Evolutionary conservation across 35 echinoderm and acorn worm genomes (phyloP).

Genomic region (Diadema setosum): DNA sequence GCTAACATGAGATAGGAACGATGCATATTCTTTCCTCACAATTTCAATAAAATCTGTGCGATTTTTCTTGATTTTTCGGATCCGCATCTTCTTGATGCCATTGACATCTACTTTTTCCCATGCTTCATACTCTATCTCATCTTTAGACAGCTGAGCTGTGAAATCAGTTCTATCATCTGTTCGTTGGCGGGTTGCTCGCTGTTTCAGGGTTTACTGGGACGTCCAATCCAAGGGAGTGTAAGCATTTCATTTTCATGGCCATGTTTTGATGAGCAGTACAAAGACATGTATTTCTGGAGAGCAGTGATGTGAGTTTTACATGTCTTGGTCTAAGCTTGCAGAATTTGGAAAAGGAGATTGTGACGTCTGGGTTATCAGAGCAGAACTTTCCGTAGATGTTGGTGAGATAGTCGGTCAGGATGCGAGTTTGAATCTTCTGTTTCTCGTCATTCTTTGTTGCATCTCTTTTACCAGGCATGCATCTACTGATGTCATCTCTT

Average conservation of each 20-base stretch:
- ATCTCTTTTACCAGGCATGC: too few relatives aligned
- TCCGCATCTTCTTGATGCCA: constrained; percentile 19
- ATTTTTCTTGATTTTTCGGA: constrained; percentile 9
- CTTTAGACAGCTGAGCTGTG: neutral
- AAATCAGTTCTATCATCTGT: constrained; percentile 23
- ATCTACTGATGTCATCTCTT: too few relatives aligned
- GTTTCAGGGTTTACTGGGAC: constrained; percentile 46
- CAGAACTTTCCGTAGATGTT: too few relatives aligned
- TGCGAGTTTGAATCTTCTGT: too few relatives aligned
- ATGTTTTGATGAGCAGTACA: constrained; percentile 49
- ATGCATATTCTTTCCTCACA: neutral
- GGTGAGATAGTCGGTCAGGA: too few relatives aligned
- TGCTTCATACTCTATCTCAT: constrained; percentile 17
- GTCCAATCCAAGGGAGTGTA: constrained; percentile 15
- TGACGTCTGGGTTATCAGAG: too few relatives aligned
- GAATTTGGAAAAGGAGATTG: too few relatives aligned
- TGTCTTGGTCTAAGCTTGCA: too few relatives aligned
- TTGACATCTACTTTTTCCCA: constrained; percentile 33
- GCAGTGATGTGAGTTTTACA: constrained; percentile 31
- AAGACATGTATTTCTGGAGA: constrained; percentile 26
- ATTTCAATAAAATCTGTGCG: constrained; percentile 30
- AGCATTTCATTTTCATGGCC: constrained; percentile 22
- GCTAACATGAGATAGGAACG: constrained; percentile 22
- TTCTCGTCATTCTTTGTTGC: too few relatives aligned
- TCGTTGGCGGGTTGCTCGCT: neutral